Percentiles rank a stretch among this genome's conserved stretches.
Evolutionary conservation across 2,113 vertebrate genomes (phyloP).

Genomic region (Glaucidium brasilianum): DNA sequence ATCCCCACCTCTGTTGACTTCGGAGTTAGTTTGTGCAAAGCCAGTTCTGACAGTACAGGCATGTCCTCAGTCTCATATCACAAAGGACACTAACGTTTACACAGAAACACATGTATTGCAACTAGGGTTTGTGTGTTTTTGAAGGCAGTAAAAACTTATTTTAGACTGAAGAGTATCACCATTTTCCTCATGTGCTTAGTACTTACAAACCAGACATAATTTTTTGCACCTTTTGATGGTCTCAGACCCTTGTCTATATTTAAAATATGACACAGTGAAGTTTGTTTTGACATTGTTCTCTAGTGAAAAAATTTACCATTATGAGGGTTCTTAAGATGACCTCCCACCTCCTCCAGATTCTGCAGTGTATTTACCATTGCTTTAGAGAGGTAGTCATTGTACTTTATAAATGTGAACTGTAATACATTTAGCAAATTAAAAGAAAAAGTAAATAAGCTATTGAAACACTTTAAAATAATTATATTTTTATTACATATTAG

Average conservation of each 20-base stretch:
- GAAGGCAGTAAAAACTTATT: background rate
- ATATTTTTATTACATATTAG: background rate
- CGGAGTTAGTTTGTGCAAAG: background rate
- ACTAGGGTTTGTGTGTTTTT: background rate
- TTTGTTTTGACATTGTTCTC: background rate
- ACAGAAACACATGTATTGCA: background rate
- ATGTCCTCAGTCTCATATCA: background rate
- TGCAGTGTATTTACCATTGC: background rate
- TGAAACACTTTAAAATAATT: background rate
- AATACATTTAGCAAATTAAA: background rate
- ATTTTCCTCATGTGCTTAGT: background rate
- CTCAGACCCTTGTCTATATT: background rate
- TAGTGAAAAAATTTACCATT: background rate
- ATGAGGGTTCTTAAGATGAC: background rate
- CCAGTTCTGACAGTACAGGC: background rate
- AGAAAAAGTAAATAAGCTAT: background rate
- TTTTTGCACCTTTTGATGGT: background rate
- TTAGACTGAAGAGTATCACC: rapidly evolving
- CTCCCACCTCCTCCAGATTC: background rate
- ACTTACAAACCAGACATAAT: background rate
- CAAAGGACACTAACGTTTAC: background rate
- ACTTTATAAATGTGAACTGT: background rate
- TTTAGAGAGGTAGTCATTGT: background rate
- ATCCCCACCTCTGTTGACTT: background rate
- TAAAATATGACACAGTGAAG: background rate